Percentiles rank a stretch among this genome's conserved stretches.
Evolutionary conservation across 2,797 vertebrate species (phyloP).

Genomic region (Podarcis lilfordi): DNA sequence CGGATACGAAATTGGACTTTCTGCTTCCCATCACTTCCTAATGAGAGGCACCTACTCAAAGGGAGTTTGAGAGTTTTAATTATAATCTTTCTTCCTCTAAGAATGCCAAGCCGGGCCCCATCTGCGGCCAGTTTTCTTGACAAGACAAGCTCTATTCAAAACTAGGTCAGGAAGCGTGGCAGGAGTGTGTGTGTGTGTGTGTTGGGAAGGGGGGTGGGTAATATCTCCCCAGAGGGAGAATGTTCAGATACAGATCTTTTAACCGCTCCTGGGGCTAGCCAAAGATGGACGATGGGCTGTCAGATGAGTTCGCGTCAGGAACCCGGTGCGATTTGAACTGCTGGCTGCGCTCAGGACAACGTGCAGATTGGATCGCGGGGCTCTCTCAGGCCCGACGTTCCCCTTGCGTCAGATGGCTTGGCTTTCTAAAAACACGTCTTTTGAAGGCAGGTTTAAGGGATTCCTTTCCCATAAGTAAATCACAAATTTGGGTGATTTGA

Average conservation of each 20-base stretch:
- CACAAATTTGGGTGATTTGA: not conserved
- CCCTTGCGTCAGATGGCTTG: not conserved
- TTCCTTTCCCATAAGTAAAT: not conserved
- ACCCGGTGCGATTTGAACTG: not conserved
- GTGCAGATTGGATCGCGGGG: not conserved
- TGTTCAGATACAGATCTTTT: not conserved
- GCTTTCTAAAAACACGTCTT: not conserved
- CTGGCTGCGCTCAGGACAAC: not conserved
- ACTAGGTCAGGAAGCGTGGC: slow-evolving; percentile 23
- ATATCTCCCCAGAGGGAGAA: fast-evolving
- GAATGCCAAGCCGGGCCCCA: slow-evolving; percentile 23
- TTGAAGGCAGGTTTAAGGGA: not conserved
- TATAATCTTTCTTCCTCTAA: slow-evolving; percentile 40
- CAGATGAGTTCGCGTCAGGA: slow-evolving; percentile 12
- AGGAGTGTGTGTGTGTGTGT: too few species aligned
- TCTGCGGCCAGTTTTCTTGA: not conserved
- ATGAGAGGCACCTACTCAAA: slow-evolving; percentile 8
- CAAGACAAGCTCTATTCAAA: not conserved
- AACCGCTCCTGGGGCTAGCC: not conserved
- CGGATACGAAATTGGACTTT: slow-evolving; percentile 14
- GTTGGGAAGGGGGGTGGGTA: not conserved
- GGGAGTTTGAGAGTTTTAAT: slow-evolving; percentile 43
- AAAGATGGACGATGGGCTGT: not conserved
- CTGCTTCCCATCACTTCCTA: not conserved
- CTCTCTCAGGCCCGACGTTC: not conserved